A percentile compares a stretch with the other conserved stretches of the same genome.
Evolutionary conservation across 2,888 invertebrate genomes (phyloP).

Genomic region (Phasia obesa): DNA sequence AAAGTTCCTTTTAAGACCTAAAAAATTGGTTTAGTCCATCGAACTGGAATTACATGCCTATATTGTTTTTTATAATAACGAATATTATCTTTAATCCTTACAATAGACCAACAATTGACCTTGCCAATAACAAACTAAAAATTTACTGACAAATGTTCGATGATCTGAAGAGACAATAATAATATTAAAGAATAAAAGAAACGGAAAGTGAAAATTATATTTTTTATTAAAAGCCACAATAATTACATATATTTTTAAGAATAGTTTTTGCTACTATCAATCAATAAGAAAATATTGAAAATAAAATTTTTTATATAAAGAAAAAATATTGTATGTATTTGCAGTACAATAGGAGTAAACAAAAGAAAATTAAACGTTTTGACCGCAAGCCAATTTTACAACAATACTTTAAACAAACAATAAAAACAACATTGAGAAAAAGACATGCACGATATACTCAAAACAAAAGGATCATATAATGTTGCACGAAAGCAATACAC

Average conservation of each 20-base stretch:
- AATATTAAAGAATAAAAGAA: slow-evolving; percentile 70
- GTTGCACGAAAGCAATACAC: slow-evolving; percentile 42
- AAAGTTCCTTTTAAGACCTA: too few relatives aligned
- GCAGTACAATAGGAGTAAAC: slow-evolving; percentile 62
- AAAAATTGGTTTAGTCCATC: background rate
- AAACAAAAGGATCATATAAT: slow-evolving; percentile 54
- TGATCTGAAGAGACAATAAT: slow-evolving; percentile 14
- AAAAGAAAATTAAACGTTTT: slow-evolving; percentile 78
- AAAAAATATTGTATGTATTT: slow-evolving; percentile 11
- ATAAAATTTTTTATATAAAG: slow-evolving; percentile 48
- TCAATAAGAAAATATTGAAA: slow-evolving; percentile 49
- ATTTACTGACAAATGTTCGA: slow-evolving; percentile 55
- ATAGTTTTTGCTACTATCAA: slow-evolving; percentile 36
- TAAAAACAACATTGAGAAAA: slow-evolving; percentile 51
- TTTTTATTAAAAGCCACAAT: slow-evolving; percentile 70
- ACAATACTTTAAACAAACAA: slow-evolving; percentile 66
- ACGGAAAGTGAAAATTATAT: slow-evolving; percentile 73
- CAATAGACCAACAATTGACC: slow-evolving; percentile 73
- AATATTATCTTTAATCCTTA: background rate
- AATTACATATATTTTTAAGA: slow-evolving; percentile 67
- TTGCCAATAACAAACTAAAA: slow-evolving; percentile 71
- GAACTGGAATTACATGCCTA: too few relatives aligned
- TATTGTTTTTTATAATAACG: background rate
- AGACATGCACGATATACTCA: slow-evolving; percentile 41
- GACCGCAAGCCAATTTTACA: slow-evolving; percentile 80